Conservation (phyloP, 2,888 invertebrate species). For the Ochropleura plecta region DNA sequence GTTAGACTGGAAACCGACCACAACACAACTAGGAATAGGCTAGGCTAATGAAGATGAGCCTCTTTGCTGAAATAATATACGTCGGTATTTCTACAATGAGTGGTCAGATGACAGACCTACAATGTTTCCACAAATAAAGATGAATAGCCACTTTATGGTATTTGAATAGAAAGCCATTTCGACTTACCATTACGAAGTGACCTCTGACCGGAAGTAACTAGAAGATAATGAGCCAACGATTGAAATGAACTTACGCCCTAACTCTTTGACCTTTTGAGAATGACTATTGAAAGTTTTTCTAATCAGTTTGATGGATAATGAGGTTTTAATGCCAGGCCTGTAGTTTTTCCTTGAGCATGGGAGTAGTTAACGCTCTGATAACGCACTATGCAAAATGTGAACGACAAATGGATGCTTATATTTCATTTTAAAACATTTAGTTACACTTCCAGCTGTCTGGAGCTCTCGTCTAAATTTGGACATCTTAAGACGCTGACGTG, state of each 20-base stretch:
- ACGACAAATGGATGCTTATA: too few species aligned
- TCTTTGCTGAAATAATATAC: too few species aligned
- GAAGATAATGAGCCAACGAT: conserved; percentile 14
- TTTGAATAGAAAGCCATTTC: conserved; percentile 45
- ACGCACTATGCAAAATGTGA: neutral
- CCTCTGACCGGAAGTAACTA: conserved; percentile 54
- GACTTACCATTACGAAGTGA: conserved; percentile 30
- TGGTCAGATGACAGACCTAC: neutral
- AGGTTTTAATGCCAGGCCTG: conserved; percentile 9
- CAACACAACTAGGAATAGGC: too few species aligned
- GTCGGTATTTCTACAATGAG: too few species aligned
- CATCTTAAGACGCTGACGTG: too few species aligned
- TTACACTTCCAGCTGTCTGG: too few species aligned
- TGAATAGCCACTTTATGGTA: conserved; percentile 29
- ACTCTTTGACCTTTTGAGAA: conserved; percentile 20
- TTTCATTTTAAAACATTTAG: too few species aligned
- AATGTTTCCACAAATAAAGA: conserved; percentile 18
- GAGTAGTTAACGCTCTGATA: neutral
- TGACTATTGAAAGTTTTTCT: conserved; percentile 14
- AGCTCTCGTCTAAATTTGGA: too few species aligned
- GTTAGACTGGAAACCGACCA: too few species aligned
- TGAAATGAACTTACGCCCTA: conserved; percentile 37
- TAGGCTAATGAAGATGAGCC: too few species aligned
- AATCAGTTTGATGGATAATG: neutral
- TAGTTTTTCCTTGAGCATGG: neutral